Conservation (phyloP, 92 coral and sea anemone genomes). For the Zoanthus sansibaricus region DNA sequence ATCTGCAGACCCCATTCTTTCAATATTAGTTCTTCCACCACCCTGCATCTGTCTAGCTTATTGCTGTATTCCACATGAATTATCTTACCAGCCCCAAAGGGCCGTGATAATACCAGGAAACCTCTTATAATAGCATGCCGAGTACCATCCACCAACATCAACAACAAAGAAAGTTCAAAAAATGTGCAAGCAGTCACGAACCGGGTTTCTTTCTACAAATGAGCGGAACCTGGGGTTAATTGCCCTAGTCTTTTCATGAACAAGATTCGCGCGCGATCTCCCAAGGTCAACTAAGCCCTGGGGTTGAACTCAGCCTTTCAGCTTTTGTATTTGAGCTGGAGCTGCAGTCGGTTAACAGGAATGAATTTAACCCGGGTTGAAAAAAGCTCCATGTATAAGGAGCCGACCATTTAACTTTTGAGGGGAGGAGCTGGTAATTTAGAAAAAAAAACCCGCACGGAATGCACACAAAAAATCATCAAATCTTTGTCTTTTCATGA, state of each 20-base stretch:
- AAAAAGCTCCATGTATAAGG: no score
- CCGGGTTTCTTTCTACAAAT: neutral
- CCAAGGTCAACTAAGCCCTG: no score
- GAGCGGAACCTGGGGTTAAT: constrained; percentile 14
- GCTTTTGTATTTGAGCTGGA: no score
- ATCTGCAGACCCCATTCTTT: constrained; percentile 44
- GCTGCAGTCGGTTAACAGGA: no score
- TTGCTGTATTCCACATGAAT: neutral
- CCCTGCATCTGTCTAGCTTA: constrained; percentile 17
- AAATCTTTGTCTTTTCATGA: no score
- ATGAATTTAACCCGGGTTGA: no score
- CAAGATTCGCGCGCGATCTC: no score
- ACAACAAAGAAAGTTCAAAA: constrained; percentile 19
- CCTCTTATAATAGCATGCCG: constrained; percentile 24
- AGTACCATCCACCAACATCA: neutral
- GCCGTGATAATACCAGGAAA: neutral
- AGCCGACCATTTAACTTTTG: no score
- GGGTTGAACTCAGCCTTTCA: no score
- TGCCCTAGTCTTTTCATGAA: neutral
- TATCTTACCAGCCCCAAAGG: constrained; percentile 43
- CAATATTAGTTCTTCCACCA: neutral
- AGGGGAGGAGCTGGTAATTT: no score
- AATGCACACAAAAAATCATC: no score
- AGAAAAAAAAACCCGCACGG: no score
- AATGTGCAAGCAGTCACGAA: constrained; percentile 38